These are phyloP conservation scores for Chrysogorgia sp. DNA, from an alignment of 92 coral and sea anemone genomes.

Conservation along the genomic window DNA sequence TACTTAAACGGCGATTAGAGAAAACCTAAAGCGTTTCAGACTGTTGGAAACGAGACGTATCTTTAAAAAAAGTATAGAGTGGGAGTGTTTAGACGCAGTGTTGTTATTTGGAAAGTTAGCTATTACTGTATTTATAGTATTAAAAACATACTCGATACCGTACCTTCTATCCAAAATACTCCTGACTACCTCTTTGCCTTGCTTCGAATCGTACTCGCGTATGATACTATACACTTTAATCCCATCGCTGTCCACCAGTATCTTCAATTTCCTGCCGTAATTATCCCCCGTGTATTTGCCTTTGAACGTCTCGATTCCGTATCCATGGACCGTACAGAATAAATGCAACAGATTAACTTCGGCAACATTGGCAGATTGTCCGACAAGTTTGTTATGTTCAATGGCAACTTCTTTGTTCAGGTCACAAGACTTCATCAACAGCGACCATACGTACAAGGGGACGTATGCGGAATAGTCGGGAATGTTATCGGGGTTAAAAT, in stretches of 20 bases:
- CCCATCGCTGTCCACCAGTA: slow-evolving; percentile 88
- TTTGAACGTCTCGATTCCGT: slow-evolving; percentile 87
- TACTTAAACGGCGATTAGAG: too few species aligned
- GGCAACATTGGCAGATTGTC: slow-evolving; percentile 66
- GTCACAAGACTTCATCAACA: slow-evolving; percentile 83
- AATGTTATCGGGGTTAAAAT: slow-evolving; percentile 76
- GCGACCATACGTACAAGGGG: slow-evolving; percentile 71
- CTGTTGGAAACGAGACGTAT: too few species aligned
- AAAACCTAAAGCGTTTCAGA: too few species aligned
- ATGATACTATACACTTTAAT: slow-evolving; percentile 79
- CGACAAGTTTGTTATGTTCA: slow-evolving; percentile 82
- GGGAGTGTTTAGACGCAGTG: too few species aligned
- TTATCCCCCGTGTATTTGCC: slow-evolving; percentile 80
- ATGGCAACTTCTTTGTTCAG: slow-evolving; percentile 86
- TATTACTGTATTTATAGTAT: too few species aligned
- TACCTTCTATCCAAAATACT: slow-evolving; percentile 91
- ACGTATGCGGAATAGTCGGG: slow-evolving; percentile 79
- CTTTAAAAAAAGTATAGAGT: too few species aligned
- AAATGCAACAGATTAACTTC: slow-evolving; percentile 85
- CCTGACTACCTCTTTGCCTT: slow-evolving; percentile 78
- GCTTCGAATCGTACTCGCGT: slow-evolving; percentile 85
- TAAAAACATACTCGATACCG: too few species aligned
- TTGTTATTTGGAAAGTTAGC: too few species aligned
- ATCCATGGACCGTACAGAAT: slow-evolving; percentile 77
- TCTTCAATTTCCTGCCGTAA: slow-evolving; percentile 79